Evolutionary conservation across 2,797 vertebrate species (phyloP), one percentile per base, ranked within the genome.

Genomic region (Ctenopoma kingsleyae): DNA sequence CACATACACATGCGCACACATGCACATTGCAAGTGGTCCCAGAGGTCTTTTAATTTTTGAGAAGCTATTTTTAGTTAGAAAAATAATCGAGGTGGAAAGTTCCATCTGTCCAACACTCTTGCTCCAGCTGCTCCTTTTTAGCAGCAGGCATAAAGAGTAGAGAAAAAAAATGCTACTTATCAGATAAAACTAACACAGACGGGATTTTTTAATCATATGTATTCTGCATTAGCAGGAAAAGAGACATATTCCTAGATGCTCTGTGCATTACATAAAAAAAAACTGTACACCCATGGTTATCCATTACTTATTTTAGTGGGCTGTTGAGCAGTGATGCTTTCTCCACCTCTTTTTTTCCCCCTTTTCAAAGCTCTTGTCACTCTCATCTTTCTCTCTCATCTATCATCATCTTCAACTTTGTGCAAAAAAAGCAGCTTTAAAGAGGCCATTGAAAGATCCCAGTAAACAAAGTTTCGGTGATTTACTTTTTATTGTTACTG

Each of bases 61-160:
- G 88, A 67, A 70, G 82, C 78, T 95, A 95, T 95, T 93, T 95
- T 95, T 95, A 94, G 93, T 55, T 72, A 74, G 82, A 80, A 89
- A 94, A 94, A 94, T 95, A 94, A 95, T 93, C 87, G 93, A 95
- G 93, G 94, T 95, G 94, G 93, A 95, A 95, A 94, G 92, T 91
- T 95, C 94, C 94, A 95, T 95, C 94, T 94, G 94, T 92, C 93
- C 92, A 86, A 88, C 90, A 93, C 91, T 90, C 92, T 89, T 87
- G 90, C 91, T 94, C 91, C 94, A 95, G 94, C 93, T 95, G 94
- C 93, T 94, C 91, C 92, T 94, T 91, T 94, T 92, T 87, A 90
- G 87, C 79, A 73, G 81, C 84, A 69, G 83, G 81, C 82, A 58
- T 76, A 78, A 80, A 85, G 78, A 74, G 51, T 59, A 52, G 27